phyloP scores from a whole-genome alignment of 2,797 vertebrate genomes.

The Petrocephalus schoutedeni region DNA sequence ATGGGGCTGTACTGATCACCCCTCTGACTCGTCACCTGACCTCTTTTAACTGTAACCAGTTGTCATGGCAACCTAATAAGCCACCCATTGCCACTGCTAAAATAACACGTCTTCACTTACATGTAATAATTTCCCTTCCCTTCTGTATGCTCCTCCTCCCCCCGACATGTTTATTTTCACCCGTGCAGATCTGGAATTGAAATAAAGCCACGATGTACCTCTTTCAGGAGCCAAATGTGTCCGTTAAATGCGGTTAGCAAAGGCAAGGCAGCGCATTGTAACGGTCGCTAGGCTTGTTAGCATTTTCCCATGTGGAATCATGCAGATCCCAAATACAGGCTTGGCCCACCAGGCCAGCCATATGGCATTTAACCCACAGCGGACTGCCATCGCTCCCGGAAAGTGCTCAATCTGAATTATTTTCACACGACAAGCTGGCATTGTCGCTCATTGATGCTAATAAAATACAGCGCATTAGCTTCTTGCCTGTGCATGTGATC shows the following conservation, averaged over 20 bases:
- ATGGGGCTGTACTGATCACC: not conserved
- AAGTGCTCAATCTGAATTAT: not conserved
- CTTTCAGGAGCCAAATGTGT: not conserved
- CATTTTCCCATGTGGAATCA: not conserved
- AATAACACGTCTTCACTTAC: not conserved
- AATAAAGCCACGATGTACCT: not conserved
- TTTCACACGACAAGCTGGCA: not conserved
- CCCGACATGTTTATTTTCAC: not conserved
- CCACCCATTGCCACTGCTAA: not conserved
- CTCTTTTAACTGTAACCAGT: not conserved
- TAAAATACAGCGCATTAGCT: not conserved
- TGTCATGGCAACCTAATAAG: slow-evolving; percentile 17
- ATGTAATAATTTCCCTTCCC: not conserved
- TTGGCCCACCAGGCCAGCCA: not conserved
- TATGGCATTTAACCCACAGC: not conserved
- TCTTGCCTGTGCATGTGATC: not conserved
- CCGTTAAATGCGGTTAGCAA: not conserved
- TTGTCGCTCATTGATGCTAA: not conserved
- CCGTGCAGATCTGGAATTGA: not conserved
- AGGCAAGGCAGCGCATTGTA: not conserved
- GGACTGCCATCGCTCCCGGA: not conserved
- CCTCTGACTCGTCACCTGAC: not conserved
- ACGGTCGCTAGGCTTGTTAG: not conserved
- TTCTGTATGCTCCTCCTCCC: not conserved
- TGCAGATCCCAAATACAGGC: not conserved